phyloP scores from a whole-genome alignment of 2,888 invertebrate species.

The Dynastes tityus region DNA sequence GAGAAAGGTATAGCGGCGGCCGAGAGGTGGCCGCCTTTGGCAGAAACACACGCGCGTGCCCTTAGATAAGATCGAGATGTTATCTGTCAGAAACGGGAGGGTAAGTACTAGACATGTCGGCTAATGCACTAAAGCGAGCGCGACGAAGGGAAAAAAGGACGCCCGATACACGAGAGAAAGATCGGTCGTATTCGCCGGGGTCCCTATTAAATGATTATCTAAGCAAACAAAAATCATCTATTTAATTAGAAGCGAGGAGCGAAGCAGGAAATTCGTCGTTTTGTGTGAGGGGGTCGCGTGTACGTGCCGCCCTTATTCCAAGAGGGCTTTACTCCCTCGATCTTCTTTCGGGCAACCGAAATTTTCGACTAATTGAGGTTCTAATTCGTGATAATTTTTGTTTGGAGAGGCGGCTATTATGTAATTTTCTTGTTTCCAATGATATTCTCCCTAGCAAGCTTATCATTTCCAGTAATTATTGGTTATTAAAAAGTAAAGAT shows the following conservation, averaged over 20 bases:
- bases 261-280: conserved; percentile 67
- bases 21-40: conserved; percentile 40
- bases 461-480: no score
- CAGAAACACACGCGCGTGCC: conserved; percentile 57
- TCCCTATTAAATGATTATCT: conserved; percentile 72
- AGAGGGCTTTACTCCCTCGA: conserved; percentile 20
- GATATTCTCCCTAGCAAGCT: no score
- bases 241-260: conserved; percentile 70
- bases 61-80: conserved; percentile 59
- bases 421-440: no score
- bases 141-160: background rate
- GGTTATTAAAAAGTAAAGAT: no score
- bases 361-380: conserved; percentile 40
- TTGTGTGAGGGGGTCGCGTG: conserved; percentile 65
- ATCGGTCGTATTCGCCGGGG: conserved; percentile 59
- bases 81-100: conserved; percentile 64
- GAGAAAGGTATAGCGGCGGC: conserved; percentile 10
- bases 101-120: conserved; percentile 68
- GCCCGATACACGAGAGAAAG: background rate
- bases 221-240: conserved; percentile 72
- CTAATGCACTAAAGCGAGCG: conserved; percentile 61
- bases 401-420: conserved; percentile 5
- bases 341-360: conserved; percentile 26
- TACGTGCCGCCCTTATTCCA: conserved; percentile 16
- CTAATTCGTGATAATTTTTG: conserved; percentile 33